Percentiles rank a stretch among this genome's conserved stretches.
These are phyloP conservation scores for Thumatha senex DNA, from an alignment of 2,888 invertebrate genomes.

Conservation along the genomic window DNA sequence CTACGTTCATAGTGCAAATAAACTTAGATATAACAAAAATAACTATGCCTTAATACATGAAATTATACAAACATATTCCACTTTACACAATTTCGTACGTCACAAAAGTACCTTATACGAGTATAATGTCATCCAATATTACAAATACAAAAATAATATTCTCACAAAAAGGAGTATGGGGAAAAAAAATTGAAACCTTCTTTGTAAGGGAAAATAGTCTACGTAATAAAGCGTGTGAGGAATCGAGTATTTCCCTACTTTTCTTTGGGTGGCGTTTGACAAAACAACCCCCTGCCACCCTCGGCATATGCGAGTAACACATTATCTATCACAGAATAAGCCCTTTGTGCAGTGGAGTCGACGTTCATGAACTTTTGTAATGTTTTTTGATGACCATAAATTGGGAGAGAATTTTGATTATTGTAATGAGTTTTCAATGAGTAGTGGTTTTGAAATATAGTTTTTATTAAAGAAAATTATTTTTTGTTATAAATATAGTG, in stretches of 20 bases:
- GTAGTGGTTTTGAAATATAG: too few species aligned
- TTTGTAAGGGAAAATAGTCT: conserved; percentile 35
- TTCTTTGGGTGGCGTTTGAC: conserved; percentile 72
- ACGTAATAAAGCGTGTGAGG: conserved; percentile 42
- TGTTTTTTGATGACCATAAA: not conserved
- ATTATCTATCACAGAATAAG: conserved; percentile 76
- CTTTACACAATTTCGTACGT: conserved; percentile 37
- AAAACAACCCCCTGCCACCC: conserved; percentile 64
- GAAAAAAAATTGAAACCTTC: conserved; percentile 35
- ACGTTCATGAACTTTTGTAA: not conserved
- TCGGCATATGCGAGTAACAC: conserved; percentile 73
- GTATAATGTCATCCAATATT: conserved; percentile 38
- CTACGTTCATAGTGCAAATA: too few species aligned
- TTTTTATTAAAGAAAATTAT: too few species aligned
- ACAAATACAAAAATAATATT: conserved; percentile 39
- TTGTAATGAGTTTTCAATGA: not conserved
- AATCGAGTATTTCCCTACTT: conserved; percentile 50
- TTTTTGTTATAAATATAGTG: too few species aligned
- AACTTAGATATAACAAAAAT: not conserved
- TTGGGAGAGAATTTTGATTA: not conserved
- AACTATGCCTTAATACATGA: conserved; percentile 19
- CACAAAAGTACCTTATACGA: conserved; percentile 33
- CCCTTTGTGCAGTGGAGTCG: conserved; percentile 48
- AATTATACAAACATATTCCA: conserved; percentile 21
- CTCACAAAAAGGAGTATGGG: conserved; percentile 23